Evolutionary conservation across 2,113 vertebrate genomes (phyloP), one percentile per base, ranked within the genome.

Genomic region (Aptenodytes forsteri): DNA sequence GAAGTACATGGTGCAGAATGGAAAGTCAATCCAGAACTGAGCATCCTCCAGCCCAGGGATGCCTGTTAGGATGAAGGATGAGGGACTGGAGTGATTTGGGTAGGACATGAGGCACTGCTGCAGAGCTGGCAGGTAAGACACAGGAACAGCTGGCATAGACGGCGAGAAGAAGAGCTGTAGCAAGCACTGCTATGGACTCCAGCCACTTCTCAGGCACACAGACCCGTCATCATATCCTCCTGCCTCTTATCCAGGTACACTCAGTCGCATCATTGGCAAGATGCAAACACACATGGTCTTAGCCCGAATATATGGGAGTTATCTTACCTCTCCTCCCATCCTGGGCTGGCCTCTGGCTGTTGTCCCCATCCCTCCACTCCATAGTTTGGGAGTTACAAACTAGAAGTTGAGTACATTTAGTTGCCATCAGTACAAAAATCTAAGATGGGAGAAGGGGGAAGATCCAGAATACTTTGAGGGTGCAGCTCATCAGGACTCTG

Each of bases 11-110:
- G 90, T 42, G 44, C 67, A 93, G 84, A 97, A 90, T 11, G 93
- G 94, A 32, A 96, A 87, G 49, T 94, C 91, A 15, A 96, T 91
- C 79, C 94, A 96, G n/a, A 73, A 36, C 7, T 84, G 92, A 52
- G 18, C 50, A 72, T 72, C 32, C 50, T 94, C 79, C 61, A 96
- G 36, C 27, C 96, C 96, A 11, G 92, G 90, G 55, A 97, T 91
- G 38, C 89, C 96, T 49, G 72, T 77, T 30, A 93, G 77, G 58
- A 89, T 81, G 75, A 95, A 89, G 44, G 38, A 49, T 3, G 16
- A 49, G 38, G 92, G 25, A 16, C 34, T 81, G 47, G 49, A 72
- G 16, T 20, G 38, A 59, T 47, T 62, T 9, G 40, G 10, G 17
- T 8, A 32, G 40, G 34, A 29, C 83, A 47, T 9, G 29, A 70